A percentile compares a stretch with the other conserved stretches of the same genome.
phyloP scores from a whole-genome alignment of 1,140 invertebrate genomes.

The Drosophila orena region DNA sequence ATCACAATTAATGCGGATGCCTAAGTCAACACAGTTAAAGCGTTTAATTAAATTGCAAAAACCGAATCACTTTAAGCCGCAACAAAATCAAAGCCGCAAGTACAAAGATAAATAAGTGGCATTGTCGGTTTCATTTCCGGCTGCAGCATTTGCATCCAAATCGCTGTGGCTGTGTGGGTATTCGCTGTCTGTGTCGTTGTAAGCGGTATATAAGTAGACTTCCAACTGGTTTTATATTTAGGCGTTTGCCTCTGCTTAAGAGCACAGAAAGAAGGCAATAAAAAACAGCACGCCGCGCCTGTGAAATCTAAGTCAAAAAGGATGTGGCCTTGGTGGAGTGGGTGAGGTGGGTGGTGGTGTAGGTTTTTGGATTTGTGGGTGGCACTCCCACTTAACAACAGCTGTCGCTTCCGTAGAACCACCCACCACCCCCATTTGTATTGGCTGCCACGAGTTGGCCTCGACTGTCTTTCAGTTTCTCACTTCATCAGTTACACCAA shows the following conservation, averaged over 20 bases:
- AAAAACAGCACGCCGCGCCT: conserved; percentile 79
- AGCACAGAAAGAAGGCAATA: conserved; percentile 80
- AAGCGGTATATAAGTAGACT: conserved; percentile 80
- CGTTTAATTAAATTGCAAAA: conserved; percentile 73
- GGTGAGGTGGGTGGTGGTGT: too few relatives aligned
- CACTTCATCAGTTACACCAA: conserved; percentile 82
- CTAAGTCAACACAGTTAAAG: conserved; percentile 79
- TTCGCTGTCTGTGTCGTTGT: conserved; percentile 27
- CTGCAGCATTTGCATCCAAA: conserved; percentile 80
- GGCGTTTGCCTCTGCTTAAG: conserved; percentile 65
- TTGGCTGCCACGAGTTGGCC: conserved; percentile 68
- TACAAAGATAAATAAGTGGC: conserved; percentile 83
- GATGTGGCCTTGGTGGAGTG: conserved; percentile 1
- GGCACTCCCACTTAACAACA: conserved; percentile 54
- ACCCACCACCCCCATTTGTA: conserved; percentile 42
- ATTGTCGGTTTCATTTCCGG: conserved; percentile 83
- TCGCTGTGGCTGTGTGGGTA: conserved; percentile 38
- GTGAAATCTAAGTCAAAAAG: conserved; percentile 26
- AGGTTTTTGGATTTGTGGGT: background rate
- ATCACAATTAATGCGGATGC: conserved; percentile 74
- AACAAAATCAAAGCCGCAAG: conserved; percentile 81
- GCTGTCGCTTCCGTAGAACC: conserved; percentile 57
- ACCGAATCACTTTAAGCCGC: conserved; percentile 63
- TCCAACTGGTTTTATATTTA: conserved; percentile 80
- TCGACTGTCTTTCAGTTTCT: conserved; percentile 82